phyloP scores from a whole-genome alignment of 2,888 invertebrate genomes.

The Sarcophaga variegata region DNA sequence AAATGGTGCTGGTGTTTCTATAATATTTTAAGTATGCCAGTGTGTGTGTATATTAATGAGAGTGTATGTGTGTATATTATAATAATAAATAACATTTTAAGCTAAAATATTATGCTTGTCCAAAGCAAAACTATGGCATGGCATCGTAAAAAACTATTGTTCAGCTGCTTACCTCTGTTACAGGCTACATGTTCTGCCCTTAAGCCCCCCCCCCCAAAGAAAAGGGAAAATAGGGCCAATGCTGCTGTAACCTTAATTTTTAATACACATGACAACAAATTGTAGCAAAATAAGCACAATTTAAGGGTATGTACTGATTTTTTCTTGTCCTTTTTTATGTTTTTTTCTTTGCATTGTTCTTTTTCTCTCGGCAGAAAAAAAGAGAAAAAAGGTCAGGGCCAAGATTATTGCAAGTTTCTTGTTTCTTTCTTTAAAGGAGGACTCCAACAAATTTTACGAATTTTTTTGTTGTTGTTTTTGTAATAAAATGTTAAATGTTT shows the following conservation, averaged over 20 bases:
- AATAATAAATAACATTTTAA: constrained; percentile 20
- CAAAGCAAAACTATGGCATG: constrained; percentile 34
- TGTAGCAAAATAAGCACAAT: constrained; percentile 45
- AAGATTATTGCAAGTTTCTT: no score
- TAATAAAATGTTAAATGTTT: no score
- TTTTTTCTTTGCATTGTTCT: background rate
- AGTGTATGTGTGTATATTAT: background rate
- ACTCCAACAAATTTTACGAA: no score
- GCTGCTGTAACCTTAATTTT: background rate
- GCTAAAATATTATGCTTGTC: constrained; percentile 24
- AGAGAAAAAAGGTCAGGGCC: no score
- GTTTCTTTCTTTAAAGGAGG: no score
- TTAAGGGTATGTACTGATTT: constrained; percentile 30
- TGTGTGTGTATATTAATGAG: no score
- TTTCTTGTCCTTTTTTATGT: constrained; percentile 1
- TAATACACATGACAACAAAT: constrained; percentile 30
- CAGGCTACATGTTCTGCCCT: background rate
- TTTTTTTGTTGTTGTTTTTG: no score
- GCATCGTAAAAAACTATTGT: constrained; percentile 31
- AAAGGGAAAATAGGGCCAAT: background rate
- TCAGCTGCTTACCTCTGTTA: constrained; percentile 31
- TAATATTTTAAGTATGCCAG: no score
- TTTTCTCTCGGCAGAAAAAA: background rate
- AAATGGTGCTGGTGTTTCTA: no score
- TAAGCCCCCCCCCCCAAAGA: background rate